Conservation (phyloP, 2,888 invertebrate genomes). For the Leptopilina syphax region DNA sequence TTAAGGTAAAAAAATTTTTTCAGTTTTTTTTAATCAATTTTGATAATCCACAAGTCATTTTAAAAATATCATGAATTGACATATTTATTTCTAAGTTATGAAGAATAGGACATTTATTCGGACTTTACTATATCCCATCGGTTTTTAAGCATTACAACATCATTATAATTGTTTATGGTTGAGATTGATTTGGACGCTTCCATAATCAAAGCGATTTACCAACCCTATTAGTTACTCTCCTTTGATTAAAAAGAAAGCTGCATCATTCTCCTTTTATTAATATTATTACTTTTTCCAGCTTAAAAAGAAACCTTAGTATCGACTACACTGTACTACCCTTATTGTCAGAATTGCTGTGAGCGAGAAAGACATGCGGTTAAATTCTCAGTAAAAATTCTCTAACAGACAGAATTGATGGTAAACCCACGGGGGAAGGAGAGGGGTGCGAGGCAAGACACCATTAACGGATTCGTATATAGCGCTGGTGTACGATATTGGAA, state of each 20-base stretch:
- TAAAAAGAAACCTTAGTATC: background rate
- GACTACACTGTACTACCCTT: background rate
- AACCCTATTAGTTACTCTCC: conserved; percentile 7
- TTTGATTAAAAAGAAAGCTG: conserved; percentile 11
- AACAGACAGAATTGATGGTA: conserved; percentile 28
- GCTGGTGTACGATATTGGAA: conserved; percentile 56
- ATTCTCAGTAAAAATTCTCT: conserved; percentile 34
- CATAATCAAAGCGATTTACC: background rate
- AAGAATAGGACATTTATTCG: no score
- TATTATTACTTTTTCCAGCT: background rate
- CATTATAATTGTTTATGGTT: background rate
- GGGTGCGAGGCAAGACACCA: conserved; percentile 47
- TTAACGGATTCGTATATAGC: conserved; percentile 51
- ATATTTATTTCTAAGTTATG: no score
- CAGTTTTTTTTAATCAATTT: no score
- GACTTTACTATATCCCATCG: no score
- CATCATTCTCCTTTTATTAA: background rate
- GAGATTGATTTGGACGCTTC: background rate
- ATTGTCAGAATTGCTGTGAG: background rate
- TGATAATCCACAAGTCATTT: no score
- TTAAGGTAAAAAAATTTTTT: no score
- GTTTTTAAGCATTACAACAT: background rate
- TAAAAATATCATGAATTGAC: no score
- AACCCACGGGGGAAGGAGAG: conserved; percentile 38
- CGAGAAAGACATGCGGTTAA: conserved; percentile 25